Base-by-base conservation (phyloP, 1,140 invertebrate genomes). In the Leptinotarsa undecemlineata region DNA sequence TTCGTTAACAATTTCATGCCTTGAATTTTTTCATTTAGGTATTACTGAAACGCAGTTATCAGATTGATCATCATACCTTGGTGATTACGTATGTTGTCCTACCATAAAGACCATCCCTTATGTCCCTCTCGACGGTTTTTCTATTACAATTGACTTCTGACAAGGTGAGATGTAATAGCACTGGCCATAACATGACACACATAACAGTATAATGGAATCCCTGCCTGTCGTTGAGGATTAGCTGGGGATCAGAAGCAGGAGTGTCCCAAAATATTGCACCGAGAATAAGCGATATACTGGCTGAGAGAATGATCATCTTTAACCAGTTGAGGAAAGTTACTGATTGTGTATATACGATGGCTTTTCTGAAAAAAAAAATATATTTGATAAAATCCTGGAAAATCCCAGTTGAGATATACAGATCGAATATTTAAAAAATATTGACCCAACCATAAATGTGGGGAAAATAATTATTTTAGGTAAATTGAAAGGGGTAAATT, bases 181-280 rank as follows among this genome's bases (percentile, higher is more conserved):
- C 78, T 0, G 95, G 95, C 92, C 94, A 95, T 48, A 90, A 89
- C 1, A 90, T 88, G 33, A 97, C 81, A 47, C 91, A 91, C 87
- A 95, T 90, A 70, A 94, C 90, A n/a, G 91, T 88, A 80, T 96
- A 95, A 84, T 96, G 93, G 81, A 94, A 96, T 2, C 94, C 94
- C 48, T 66, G 68, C 68, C 95, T 89, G 82, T 95, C 93, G 80
- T 92, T 91, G 72, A 93, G 87, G 42, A 88, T 88, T 62, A 94
- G 81, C 85, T 93, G 90, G 0, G 89, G 88, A 84, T 93, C 92
- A 14, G 92, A 89, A n/a, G 88, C 85, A 4, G 94, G 92, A 1
- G 96, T 88, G 79, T 96, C 94, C 94, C 94, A 96, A 84, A 94
- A 98, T 69, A 97, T 91, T 74, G 92, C 91, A 48, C 96, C 96